Evolutionary conservation across 2,113 vertebrate genomes (phyloP).

Genomic region (Ramphastos sulfuratus): DNA sequence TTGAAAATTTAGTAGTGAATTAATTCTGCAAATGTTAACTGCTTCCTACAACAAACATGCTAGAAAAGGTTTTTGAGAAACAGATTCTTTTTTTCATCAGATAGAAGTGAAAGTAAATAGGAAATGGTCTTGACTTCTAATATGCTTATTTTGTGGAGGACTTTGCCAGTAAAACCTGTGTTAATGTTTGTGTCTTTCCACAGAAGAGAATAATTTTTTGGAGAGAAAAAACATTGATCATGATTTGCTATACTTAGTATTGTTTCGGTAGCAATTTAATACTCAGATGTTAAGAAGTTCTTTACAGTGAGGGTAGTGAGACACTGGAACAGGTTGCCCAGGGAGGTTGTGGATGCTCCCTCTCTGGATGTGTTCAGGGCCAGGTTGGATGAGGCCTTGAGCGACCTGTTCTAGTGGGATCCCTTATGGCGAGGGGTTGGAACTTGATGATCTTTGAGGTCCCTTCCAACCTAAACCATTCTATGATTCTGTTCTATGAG

Average conservation of each 20-base stretch:
- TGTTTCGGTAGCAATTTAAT: background rate
- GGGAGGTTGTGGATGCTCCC: too few relatives aligned
- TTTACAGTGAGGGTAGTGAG: too few relatives aligned
- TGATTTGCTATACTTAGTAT: background rate
- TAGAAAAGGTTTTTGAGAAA: background rate
- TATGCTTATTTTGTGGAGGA: background rate
- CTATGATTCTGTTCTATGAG: background rate
- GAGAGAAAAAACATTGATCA: background rate
- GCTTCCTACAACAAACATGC: background rate
- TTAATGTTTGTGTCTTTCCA: background rate
- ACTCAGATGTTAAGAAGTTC: rapidly evolving
- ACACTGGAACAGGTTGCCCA: too few relatives aligned
- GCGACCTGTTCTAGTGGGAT: too few relatives aligned
- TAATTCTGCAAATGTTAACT: background rate
- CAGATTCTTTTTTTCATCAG: background rate
- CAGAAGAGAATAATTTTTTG: background rate
- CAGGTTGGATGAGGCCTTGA: too few relatives aligned
- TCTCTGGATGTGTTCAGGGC: too few relatives aligned
- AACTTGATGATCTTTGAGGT: too few relatives aligned
- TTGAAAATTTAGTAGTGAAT: background rate
- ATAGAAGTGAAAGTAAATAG: background rate
- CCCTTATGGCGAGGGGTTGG: too few relatives aligned
- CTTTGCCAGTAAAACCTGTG: background rate
- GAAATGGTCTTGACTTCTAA: background rate
- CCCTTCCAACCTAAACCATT: too few relatives aligned